These are phyloP conservation scores for Hippocampus zosterae DNA, from an alignment of 2,113 vertebrate genomes.

Conservation along the genomic window DNA sequence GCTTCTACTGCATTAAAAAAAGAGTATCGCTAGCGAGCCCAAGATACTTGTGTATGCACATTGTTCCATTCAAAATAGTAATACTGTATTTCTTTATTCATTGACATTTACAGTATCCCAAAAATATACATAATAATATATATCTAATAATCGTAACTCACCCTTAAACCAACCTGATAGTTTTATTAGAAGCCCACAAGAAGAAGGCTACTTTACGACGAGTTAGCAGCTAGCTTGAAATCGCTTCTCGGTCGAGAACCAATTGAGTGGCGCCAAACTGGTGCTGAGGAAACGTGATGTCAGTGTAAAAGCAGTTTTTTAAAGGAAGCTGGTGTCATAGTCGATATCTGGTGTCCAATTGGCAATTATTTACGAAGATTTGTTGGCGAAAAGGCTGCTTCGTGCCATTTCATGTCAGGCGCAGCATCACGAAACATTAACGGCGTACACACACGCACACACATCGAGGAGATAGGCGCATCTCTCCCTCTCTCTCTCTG, in stretches of 20 bases:
- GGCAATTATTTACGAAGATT: not conserved
- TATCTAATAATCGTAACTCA: too few species aligned
- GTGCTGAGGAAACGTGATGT: not conserved
- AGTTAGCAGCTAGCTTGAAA: not conserved
- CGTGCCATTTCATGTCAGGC: not conserved
- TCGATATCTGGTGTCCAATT: not conserved
- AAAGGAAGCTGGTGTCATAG: not conserved
- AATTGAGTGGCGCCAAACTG: constrained; percentile 1
- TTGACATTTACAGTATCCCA: too few species aligned
- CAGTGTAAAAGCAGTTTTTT: not conserved
- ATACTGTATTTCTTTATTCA: not conserved
- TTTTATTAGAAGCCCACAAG: not conserved
- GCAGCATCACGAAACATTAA: not conserved
- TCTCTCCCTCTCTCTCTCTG: constrained; percentile 25
- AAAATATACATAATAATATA: too few species aligned
- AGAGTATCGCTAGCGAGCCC: not conserved
- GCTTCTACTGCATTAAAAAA: not conserved
- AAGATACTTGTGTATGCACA: not conserved
- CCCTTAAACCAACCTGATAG: not conserved
- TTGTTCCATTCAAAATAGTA: not conserved
- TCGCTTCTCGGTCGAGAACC: not conserved
- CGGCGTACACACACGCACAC: not conserved
- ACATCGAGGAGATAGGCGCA: not conserved
- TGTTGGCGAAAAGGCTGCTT: not conserved
- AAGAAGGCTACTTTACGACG: not conserved